Evolutionary conservation across 2,888 invertebrate genomes (phyloP).

Genomic region (Perithous albicinctus): DNA sequence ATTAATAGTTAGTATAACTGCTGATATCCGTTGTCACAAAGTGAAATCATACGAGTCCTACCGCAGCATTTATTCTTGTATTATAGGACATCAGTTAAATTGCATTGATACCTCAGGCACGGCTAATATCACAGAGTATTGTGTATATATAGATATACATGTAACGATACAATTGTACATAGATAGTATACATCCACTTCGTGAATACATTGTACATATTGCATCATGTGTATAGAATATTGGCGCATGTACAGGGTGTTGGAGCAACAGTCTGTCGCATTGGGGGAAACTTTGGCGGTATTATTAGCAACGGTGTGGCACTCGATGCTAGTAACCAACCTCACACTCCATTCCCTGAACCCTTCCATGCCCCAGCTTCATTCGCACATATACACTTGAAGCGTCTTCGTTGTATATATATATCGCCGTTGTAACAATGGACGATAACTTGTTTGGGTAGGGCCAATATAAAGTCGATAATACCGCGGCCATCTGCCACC

Average conservation of each 20-base stretch:
- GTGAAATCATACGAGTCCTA: neutral
- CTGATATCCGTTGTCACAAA: neutral
- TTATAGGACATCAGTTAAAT: neutral
- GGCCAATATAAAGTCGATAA: constrained; percentile 80
- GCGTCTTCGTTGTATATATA: constrained; percentile 55
- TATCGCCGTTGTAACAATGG: constrained; percentile 78
- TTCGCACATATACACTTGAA: neutral
- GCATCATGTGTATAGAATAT: constrained; percentile 35
- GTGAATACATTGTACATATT: neutral
- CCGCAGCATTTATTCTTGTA: neutral
- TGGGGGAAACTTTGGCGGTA: constrained; percentile 54
- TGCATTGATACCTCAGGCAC: constrained; percentile 10
- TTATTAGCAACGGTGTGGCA: constrained; percentile 57
- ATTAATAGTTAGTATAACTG: neutral
- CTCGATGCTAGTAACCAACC: constrained; percentile 5
- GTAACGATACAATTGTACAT: neutral
- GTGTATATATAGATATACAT: neutral
- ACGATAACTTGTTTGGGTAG: constrained; percentile 81
- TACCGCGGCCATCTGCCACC: constrained; percentile 79
- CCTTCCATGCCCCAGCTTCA: neutral
- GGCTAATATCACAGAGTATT: constrained; percentile 7
- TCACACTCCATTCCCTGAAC: neutral
- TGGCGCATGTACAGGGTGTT: constrained; percentile 30
- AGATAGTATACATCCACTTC: neutral
- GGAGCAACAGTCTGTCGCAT: constrained; percentile 22